Base-by-base conservation (phyloP, 37 sponge, comb jelly and placozoan genomes). In the Bolinopsis microptera region DNA sequence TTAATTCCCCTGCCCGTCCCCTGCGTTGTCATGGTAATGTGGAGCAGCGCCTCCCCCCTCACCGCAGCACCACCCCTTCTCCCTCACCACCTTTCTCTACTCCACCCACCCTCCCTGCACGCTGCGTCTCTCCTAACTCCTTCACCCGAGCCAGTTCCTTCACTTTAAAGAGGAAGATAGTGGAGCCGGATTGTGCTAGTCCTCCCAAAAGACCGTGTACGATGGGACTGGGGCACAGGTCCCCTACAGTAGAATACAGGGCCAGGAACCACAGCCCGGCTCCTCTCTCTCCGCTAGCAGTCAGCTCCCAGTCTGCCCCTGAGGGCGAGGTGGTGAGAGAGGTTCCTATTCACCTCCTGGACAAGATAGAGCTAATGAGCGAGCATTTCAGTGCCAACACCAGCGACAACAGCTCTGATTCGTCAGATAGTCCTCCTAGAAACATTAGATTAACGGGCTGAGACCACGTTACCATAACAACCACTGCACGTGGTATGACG, bases 281-380 rank as follows among this genome's bases (percentile, higher is more conserved):
- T 0, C 90, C 90, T 28, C 90, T 86, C 30, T 86, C 90, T n/a
- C 90, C 90, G 25, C 90, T 86, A 0, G 90, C 90, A 3, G 90
- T 86, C 25, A 26, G 31, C 3, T 86, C 90, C 30, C 61, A 40
- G 28, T 41, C 90, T 3, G 61, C 35, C 0, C 34, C 80, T 32
- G 90, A 41, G 38, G 83, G 83, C 38, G 83, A 80, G 83, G 83
- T 35, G 8, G 83, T 80, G 35, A 80, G 36, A 27, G 35, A 23
- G 18, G 83, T 80, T 8, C 83, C 83, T 27, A 21, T 80, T 27
- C 83, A 80, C 27, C 18, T 80, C 23, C 83, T 80, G 83, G 38
- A 80, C 38, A 32, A 27, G 83, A 35, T 35, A 34, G 83, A 80
- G 38, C 38, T 80, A 27, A 1, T 80, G 38, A 18, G 27, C 74